Evolutionary conservation across 2,888 invertebrate genomes (phyloP), one percentile per base, ranked within the genome.

Genomic region (Epinotia nisella): DNA sequence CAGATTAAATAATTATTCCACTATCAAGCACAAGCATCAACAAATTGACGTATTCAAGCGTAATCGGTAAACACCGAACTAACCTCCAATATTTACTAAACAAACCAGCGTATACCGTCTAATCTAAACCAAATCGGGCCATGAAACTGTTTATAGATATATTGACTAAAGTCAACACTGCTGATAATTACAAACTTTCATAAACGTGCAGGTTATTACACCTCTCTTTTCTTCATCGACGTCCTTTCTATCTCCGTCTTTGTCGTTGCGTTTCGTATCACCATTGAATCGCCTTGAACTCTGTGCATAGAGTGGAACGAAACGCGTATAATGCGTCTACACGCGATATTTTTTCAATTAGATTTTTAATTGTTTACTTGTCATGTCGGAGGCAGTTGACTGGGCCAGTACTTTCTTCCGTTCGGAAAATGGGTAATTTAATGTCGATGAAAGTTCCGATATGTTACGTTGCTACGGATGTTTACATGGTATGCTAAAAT

Each of bases 151-250:
- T 76, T 74, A 77, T n/a, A n/a, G n/a, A n/a, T 75, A 76, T 74
- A 77, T 78, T 76, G 76, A 75, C 74, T 71, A 74, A 67, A 76
- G 75, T 77, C 76, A 76, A 77, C 75, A 74, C 75, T 66, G 39
- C 51, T 60, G 65, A 68, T 75, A 78, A 77, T 79, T 78, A 78
- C 74, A 76, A 75, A 79, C 78, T 80, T 78, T 78, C 80, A 76
- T 79, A 77, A 77, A 76, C 75, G 75, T 76, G 74, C 67, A 74
- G 76, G 74, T 71, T 66, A 49, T 75, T 41, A 53, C 29, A 7
- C 39, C 53, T 68, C 58, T 61, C 72, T 66, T 41, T 75, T 19
- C 21, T 21, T 19, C 45, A 10, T 55, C 17, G 9, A 19, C 35
- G n/a, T 49, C 24, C 53, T 0, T 19, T 9, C 61, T 73, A 75